phyloP scores from a whole-genome alignment of 2,797 vertebrate genomes.

The Holocentrus rufus region DNA sequence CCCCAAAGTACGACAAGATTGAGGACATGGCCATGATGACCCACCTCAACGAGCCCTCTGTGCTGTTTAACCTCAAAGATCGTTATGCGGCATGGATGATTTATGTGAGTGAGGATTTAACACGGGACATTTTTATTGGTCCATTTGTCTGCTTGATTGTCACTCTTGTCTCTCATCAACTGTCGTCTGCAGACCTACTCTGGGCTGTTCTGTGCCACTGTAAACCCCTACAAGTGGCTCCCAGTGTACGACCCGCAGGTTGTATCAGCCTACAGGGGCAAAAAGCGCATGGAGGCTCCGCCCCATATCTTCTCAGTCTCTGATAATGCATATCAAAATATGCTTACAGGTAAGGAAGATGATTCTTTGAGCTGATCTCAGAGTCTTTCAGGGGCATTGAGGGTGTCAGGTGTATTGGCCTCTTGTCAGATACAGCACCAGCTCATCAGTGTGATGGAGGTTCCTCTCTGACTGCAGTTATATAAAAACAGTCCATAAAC shows the following conservation, averaged over 20 bases:
- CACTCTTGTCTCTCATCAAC: neutral
- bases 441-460: too few species aligned
- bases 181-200: slow-evolving; percentile 82
- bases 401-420: too few species aligned
- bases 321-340: slow-evolving; percentile 89
- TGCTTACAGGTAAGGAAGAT: slow-evolving; percentile 79
- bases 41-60: slow-evolving; percentile 85
- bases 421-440: too few species aligned
- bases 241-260: slow-evolving; percentile 86
- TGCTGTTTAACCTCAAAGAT: slow-evolving; percentile 91
- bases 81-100: slow-evolving; percentile 92
- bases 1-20: slow-evolving; percentile 88
- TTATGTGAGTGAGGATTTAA: slow-evolving; percentile 77
- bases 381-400: neutral
- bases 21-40: slow-evolving; percentile 92
- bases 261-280: slow-evolving; percentile 84
- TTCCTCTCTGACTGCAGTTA: too few species aligned
- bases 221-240: slow-evolving; percentile 91
- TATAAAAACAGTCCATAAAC: too few species aligned
- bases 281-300: slow-evolving; percentile 86
- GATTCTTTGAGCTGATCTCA: neutral
- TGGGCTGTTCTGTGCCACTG: slow-evolving; percentile 86
- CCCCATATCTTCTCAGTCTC: slow-evolving; percentile 92
- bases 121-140: neutral
- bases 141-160: neutral